Evolutionary conservation across 2,888 invertebrate species (phyloP).

Genomic region (Bimastos eiseni): DNA sequence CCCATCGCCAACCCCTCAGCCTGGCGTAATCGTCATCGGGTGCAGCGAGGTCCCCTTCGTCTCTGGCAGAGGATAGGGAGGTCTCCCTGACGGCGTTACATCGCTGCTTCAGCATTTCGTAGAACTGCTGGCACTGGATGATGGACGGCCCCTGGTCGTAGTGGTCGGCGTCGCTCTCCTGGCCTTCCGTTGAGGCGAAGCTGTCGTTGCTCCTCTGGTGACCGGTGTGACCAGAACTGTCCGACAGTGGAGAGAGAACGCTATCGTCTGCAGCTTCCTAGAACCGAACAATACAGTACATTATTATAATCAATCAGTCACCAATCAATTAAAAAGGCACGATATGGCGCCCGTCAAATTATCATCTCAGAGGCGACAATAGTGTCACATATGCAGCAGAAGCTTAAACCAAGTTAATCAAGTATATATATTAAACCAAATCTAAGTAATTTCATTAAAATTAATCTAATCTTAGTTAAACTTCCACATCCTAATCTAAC

Average conservation of each 20-base stretch:
- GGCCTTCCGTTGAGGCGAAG: constrained; percentile 49
- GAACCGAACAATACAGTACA: neutral
- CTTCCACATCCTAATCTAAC: no score
- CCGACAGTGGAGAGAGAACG: neutral
- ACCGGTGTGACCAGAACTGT: constrained; percentile 44
- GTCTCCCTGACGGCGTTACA: constrained; percentile 41
- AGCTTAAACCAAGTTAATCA: no score
- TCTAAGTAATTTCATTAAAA: no score
- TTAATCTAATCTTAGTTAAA: no score
- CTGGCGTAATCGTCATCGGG: neutral
- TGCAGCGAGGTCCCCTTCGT: neutral
- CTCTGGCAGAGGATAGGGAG: neutral
- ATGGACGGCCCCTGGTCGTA: constrained; percentile 50
- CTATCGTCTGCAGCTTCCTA: neutral
- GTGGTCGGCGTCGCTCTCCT: constrained; percentile 40
- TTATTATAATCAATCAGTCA: no score
- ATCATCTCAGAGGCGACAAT: no score
- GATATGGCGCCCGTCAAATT: no score
- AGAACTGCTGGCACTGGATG: constrained; percentile 54
- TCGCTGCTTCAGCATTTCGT: constrained; percentile 53
- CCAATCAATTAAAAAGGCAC: no score
- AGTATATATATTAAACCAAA: no score
- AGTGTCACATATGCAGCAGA: no score
- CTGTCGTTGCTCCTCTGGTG: constrained; percentile 57
- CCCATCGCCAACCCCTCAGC: neutral